These are phyloP conservation scores for Pocillopora grandis DNA, from an alignment of 92 coral and sea anemone species.

Conservation along the genomic window DNA sequence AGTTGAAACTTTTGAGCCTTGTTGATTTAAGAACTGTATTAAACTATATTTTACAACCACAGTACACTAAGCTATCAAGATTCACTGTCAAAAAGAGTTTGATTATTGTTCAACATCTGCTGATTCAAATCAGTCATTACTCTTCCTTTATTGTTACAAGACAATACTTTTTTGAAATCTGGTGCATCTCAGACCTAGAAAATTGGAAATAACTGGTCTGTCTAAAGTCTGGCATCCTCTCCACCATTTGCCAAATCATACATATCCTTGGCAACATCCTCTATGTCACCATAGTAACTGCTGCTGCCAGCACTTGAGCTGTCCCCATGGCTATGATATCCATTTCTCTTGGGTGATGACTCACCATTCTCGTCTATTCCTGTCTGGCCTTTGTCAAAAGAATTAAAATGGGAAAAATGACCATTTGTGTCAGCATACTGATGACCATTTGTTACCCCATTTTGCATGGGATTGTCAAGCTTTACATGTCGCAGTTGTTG, in stretches of 20 bases:
- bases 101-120: no score
- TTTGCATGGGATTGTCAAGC: constrained; percentile 29
- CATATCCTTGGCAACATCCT: constrained; percentile 87
- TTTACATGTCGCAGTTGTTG: constrained; percentile 67
- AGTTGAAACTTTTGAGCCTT: no score
- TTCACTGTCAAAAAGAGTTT: no score
- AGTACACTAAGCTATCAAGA: no score
- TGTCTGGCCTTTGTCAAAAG: background rate
- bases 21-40: no score
- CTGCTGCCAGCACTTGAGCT: constrained; percentile 79
- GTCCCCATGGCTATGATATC: constrained; percentile 41
- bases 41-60: no score
- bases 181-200: background rate
- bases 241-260: constrained; percentile 66
- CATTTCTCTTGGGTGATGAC: constrained; percentile 24
- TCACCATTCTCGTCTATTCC: constrained; percentile 25
- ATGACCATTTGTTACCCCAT: constrained; percentile 34
- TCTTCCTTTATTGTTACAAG: no score
- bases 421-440: constrained; percentile 21
- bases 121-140: no score
- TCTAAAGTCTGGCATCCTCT: constrained; percentile 62
- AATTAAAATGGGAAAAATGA: background rate
- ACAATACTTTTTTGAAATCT: background rate
- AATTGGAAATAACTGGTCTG: background rate
- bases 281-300: constrained; percentile 87